phyloP scores from a whole-genome alignment of 2,797 vertebrate genomes.

The Adrianichthys oophorus region DNA sequence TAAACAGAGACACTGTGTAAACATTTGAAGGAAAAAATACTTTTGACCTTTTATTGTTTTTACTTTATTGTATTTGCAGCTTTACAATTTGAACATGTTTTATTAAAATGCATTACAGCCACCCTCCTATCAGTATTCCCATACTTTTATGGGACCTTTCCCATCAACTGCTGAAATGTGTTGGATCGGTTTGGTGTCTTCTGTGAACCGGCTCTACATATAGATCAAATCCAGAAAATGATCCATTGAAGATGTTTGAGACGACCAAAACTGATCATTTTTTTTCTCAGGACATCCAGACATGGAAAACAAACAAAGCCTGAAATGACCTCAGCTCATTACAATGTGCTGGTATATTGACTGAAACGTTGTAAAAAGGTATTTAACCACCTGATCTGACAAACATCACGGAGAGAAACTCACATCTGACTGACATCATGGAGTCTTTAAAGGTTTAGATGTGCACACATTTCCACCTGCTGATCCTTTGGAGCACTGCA shows the following conservation, averaged over 20 bases:
- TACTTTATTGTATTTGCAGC: too few species aligned
- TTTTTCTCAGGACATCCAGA: not conserved
- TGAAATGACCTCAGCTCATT: not conserved
- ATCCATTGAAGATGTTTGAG: not conserved
- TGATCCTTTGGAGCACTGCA: slow-evolving; percentile 51
- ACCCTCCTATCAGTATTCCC: too few species aligned
- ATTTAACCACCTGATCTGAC: slow-evolving; percentile 2
- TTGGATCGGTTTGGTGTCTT: not conserved
- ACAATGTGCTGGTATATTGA: not conserved
- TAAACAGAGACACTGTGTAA: too few species aligned
- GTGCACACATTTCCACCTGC: slow-evolving; percentile 59
- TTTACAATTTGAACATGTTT: too few species aligned
- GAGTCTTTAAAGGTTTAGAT: slow-evolving; percentile 10
- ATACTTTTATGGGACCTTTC: too few species aligned
- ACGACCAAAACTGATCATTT: not conserved
- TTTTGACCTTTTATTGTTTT: too few species aligned
- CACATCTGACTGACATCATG: slow-evolving; percentile 18
- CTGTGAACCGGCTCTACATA: not conserved
- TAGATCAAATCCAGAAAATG: not conserved
- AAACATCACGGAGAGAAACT: slow-evolving; percentile 18
- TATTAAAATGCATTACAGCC: too few species aligned
- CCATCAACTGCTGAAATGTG: too few species aligned
- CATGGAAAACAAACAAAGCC: too few species aligned
- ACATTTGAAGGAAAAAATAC: too few species aligned
- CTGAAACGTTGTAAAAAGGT: not conserved